Evolutionary conservation across 2,797 vertebrate genomes (phyloP), one percentile per base, ranked within the genome.

Genomic region (Enteromius mattozi): DNA sequence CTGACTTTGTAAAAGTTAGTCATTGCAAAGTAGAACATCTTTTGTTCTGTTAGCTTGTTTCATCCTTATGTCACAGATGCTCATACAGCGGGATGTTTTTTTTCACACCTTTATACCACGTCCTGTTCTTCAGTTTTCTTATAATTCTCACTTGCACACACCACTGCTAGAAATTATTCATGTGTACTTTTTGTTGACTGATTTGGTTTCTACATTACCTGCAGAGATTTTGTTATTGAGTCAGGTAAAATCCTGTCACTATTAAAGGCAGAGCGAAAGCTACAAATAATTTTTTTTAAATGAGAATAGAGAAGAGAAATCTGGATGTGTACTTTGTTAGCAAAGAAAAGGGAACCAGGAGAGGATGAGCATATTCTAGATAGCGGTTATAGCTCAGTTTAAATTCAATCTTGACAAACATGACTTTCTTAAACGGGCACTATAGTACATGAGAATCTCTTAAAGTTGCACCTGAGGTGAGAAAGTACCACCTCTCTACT

Each of bases 81-180:
- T 17, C 65, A 33, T 59, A 27, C 8, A 33, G 49, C 84, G 61
- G 59, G 84, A 79, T 87, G 88, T 88, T 89, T 89, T 83, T 83
- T 74, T 89, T 89, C 86, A 87, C 88, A 89, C 88, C 86, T 89
- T 82, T 71, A 51, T 47, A 86, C 88, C 86, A 89, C 88, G 88
- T 89, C 88, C 88, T 89, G 88, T 89, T 61, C 83, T 24, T 24
- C 6, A 65, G 54, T 81, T 65, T 63, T 65, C 33, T n/a, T 14
- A 10, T 2, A 3, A 16, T 78, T 54, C 16, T 54, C 17, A 35
- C 19, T 65, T 75, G 59, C 40, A 75, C 13, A 74, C 19, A 17
- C 42, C 33, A 2, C 27, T 74, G 56, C 80, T 63, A 13, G 33
- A 21, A 2, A 49, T 49, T 40, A 4, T n/a, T 47, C 10, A 9